Conservation (phyloP, 2,888 invertebrate species). For the Heliconius ismenius region DNA sequence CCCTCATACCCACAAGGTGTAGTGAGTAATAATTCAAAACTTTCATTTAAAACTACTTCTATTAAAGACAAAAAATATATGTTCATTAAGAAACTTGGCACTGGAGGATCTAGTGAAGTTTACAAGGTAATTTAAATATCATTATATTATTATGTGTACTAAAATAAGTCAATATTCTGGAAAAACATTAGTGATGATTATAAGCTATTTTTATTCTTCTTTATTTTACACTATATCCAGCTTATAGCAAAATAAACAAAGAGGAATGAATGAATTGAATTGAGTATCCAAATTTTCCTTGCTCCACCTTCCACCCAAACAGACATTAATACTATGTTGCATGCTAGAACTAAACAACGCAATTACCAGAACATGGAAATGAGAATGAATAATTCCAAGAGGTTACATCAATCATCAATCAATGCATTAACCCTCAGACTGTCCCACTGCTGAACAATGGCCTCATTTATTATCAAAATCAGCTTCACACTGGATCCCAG, state of each 20-base stretch:
- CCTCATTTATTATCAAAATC: no score
- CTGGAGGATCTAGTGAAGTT: conserved; percentile 95
- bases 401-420: background rate
- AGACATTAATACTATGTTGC: background rate
- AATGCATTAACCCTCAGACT: background rate
- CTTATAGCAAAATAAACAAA: background rate
- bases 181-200: background rate
- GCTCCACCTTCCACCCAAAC: background rate
- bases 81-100: conserved; percentile 88
- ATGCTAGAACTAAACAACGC: background rate
- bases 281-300: background rate
- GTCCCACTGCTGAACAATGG: no score
- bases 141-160: background rate
- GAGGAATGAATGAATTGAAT: background rate
- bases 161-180: no score
- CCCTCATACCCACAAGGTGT: conserved; percentile 73
- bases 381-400: background rate
- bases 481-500: no score
- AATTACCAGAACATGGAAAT: background rate
- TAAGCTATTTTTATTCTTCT: background rate
- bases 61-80: conserved; percentile 89
- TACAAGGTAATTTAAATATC: conserved; percentile 70
- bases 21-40: conserved; percentile 59
- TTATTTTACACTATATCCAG: background rate
- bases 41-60: conserved; percentile 75